Evolutionary conservation across 2,888 invertebrate species (phyloP), one percentile per base, ranked within the genome.

Genomic region (Protophormia terraenovae): DNA sequence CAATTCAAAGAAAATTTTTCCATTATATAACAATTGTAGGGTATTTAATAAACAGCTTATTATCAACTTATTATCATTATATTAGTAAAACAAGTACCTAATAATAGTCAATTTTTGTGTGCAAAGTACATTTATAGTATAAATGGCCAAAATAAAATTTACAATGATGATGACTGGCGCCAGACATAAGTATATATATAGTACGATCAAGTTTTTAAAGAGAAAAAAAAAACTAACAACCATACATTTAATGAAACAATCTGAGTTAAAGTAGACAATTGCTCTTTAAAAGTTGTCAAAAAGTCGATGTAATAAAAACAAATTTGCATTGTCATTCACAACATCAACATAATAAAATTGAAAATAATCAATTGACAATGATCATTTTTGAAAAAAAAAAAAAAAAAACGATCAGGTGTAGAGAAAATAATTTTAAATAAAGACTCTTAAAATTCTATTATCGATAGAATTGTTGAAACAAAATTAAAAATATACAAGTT

Each of bases 321-420:
- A 53, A 77, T 76, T 77, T 77, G 77, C 45, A 67, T 77, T 60
- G 67, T 67, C 77, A 77, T 77, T n/a, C 16, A 14, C 16, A n/a
- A 16, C 7, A 58, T 58, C 29, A 29, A 16, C 7, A 29, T n/a
- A 76, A 66, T 66, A n/a, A 53, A 41, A 29, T 77, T 45, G 19
- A 14, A 45, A 66, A 66, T 67, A 58, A 55, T 32, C 38, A 66
- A 55, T 55, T 22, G 66, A 47, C 77, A 41, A 47, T 29, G 22
- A 60, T 47, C 32, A 50, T 22, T 62, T 29, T 35, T 16, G 29
- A 58, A 58, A n/a, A n/a, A n/a, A n/a, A n/a, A n/a, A n/a, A n/a
- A n/a, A n/a, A n/a, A n/a, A n/a, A 29, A 58, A 16, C 10, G 16
- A 32, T 75, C 64, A 75, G 75, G 75, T 75, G 62, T 75, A 71